Evolutionary conservation across 2,888 invertebrate species (phyloP), one percentile per base, ranked within the genome.

Genomic region (Choreutis nemorana): DNA sequence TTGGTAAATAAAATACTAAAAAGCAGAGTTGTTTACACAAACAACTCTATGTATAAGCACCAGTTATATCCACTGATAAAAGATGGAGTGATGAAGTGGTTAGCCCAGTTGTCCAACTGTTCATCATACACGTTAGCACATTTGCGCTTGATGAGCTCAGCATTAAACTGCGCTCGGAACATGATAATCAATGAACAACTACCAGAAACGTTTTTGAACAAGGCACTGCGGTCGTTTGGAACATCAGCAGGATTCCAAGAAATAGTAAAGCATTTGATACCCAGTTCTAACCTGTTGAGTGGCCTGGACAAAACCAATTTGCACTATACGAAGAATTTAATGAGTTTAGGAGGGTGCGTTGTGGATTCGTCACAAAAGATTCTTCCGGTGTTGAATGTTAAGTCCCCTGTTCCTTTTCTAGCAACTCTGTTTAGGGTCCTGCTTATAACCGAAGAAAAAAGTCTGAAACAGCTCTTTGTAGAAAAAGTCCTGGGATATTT

Each of bases 11-110:
- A 54, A 28, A 39, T 73, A 16, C 39, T 77, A 5, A 48, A 48
- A 13, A 56, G 50, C 37, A 50, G 47, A 14, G 31, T 42, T 8
- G 37, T 50, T 9, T 47, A 56, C 23, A 40, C 59, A 31, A 53
- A 64, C 26, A 48, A 33, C 18, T n/a, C n/a, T n/a, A n/a, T n/a
- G n/a, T 57, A 55, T 31, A 71, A 71, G 31, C 41, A 50, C 8
- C 66, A 73, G 42, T 51, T 72, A 28, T 72, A 70, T 45, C 65
- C 68, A 1, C 44, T 77, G 34, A 37, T 77, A 3, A 66, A 59
- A 35, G 64, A 77, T 36, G 78, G 77, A 1, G 42, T 66, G 2
- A 56, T 59, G 28, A 83, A 83, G 52, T 83, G 82, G 82, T 46
- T 68, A 11, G 51, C 48, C 6, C 83, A 82, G 45, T 44, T 78